These are phyloP conservation scores for Neostethus bicornis DNA, from an alignment of 2,797 vertebrate genomes.

Conservation along the genomic window DNA sequence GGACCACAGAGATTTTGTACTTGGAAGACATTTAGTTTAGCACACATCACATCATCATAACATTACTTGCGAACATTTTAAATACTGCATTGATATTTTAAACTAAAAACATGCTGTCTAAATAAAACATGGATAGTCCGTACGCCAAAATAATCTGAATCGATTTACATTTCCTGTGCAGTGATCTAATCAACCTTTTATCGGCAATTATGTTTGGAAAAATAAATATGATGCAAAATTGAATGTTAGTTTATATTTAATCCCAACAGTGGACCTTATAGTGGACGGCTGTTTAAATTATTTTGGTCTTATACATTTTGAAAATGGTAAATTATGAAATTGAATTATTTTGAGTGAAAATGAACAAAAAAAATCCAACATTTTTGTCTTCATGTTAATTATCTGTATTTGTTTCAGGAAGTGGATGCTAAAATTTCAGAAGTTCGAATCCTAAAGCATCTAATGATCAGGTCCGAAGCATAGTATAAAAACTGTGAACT, in stretches of 20 bases:
- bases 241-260: too few species aligned
- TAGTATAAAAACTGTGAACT: conserved; percentile 40
- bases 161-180: too few species aligned
- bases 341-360: background rate
- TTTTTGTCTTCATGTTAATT: background rate
- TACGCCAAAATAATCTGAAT: too few species aligned
- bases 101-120: background rate
- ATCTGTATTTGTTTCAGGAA: background rate
- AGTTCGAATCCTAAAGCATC: conserved; percentile 23
- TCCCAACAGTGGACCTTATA: too few species aligned
- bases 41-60: background rate
- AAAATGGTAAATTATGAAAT: background rate
- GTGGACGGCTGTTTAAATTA: too few species aligned
- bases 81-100: conserved; percentile 1
- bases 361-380: background rate
- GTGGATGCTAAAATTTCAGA: background rate
- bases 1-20: conserved; percentile 5
- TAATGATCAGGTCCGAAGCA: conserved; percentile 40
- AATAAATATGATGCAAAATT: too few species aligned
- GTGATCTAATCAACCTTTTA: too few species aligned
- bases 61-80: background rate
- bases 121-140: background rate
- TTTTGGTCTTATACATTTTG: background rate
- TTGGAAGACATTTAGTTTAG: conserved; percentile 2
- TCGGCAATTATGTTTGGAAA: background rate